Conservation (phyloP, 2,113 vertebrate species). For the Pontoporia blainvillei region DNA sequence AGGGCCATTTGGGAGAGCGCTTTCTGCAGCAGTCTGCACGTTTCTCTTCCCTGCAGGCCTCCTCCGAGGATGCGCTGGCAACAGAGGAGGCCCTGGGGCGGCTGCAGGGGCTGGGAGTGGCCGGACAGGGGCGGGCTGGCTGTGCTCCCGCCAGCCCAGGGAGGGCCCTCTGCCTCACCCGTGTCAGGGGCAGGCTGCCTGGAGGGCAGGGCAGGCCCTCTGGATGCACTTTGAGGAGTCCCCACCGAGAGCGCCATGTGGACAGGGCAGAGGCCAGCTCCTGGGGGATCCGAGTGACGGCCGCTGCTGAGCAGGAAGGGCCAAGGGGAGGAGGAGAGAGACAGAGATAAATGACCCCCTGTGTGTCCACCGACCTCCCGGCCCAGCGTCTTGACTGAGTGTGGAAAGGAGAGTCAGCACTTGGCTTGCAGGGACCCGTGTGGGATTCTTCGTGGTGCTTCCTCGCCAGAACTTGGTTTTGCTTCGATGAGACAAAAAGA, state of each 20-base stretch:
- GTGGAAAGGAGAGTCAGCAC: not conserved
- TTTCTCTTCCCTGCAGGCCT: not conserved
- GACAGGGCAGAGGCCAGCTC: not conserved
- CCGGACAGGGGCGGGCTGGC: not conserved
- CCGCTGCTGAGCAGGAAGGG: not conserved
- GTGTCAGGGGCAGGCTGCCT: not conserved
- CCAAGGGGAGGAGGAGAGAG: not conserved
- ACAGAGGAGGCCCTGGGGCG: not conserved
- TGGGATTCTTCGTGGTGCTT: not conserved
- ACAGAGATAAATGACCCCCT: not conserved
- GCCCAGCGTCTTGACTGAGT: fast-evolving
- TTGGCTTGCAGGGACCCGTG: fast-evolving
- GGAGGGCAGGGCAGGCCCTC: not conserved
- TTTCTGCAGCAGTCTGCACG: not conserved
- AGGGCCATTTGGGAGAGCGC: not conserved
- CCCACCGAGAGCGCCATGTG: not conserved
- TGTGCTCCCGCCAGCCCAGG: not conserved
- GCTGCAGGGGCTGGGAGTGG: not conserved
- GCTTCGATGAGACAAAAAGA: not conserved
- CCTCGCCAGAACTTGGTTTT: not conserved
- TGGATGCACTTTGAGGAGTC: not conserved
- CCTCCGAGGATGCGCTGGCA: fast-evolving
- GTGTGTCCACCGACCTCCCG: not conserved
- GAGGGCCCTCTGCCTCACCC: not conserved
- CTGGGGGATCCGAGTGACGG: fast-evolving